Percentiles rank a stretch among this genome's conserved stretches.
These are phyloP conservation scores for Listrodromus nycthemerus DNA, from an alignment of 2,888 invertebrate genomes.

Conservation along the genomic window DNA sequence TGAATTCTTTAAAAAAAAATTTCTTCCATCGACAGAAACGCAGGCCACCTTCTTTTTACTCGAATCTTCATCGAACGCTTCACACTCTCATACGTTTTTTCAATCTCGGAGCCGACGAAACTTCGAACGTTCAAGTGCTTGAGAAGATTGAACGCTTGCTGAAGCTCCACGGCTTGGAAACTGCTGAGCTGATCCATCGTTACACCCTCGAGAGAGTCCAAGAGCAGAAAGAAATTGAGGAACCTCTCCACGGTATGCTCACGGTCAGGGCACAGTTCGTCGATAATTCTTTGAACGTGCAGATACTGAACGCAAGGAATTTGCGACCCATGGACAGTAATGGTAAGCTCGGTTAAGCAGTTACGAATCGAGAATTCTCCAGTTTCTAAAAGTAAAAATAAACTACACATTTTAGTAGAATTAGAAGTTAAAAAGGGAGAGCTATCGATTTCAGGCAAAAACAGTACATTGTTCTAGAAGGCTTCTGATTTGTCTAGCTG, in stretches of 20 bases:
- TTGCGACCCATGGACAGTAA: constrained; percentile 94
- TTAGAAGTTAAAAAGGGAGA: background rate
- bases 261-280: constrained; percentile 92
- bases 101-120: constrained; percentile 89
- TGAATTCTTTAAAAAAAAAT: background rate
- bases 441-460: too few species aligned
- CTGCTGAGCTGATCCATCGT: constrained; percentile 94
- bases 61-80: constrained; percentile 94
- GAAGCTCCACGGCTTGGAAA: constrained; percentile 94
- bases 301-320: constrained; percentile 96
- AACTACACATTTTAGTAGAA: constrained; percentile 19
- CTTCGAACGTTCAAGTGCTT: constrained; percentile 87
- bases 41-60: constrained; percentile 95
- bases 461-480: too few species aligned
- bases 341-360: constrained; percentile 86
- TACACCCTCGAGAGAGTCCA: constrained; percentile 88
- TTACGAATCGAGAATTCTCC: background rate
- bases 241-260: constrained; percentile 90
- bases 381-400: constrained; percentile 54
- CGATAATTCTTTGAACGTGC: constrained; percentile 90
- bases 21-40: constrained; percentile 88
- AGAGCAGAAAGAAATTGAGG: constrained; percentile 88
- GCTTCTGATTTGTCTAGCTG: too few species aligned
- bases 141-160: constrained; percentile 90
- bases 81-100: constrained; percentile 95